These are phyloP conservation scores for Pachymerium ferrugineum DNA, from an alignment of 2,888 invertebrate species.

Conservation along the genomic window DNA sequence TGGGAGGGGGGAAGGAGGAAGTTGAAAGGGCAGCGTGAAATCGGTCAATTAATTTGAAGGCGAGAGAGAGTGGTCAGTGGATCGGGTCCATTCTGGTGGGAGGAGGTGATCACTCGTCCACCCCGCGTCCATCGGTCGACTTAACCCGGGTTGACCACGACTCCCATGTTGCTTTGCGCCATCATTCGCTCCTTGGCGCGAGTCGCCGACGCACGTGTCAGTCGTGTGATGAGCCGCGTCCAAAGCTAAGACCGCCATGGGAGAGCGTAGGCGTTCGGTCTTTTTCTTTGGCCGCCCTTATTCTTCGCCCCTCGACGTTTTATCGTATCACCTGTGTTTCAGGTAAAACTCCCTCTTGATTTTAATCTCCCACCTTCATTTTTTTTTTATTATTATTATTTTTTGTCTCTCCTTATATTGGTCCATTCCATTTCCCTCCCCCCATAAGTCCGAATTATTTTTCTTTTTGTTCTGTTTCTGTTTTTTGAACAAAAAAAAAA, in stretches of 20 bases:
- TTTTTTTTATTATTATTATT: neutral
- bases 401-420: neutral
- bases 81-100: neutral
- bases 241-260: conserved; percentile 11
- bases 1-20: conserved; percentile 8
- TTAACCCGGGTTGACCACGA: conserved; percentile 13
- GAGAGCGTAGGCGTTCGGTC: conserved; percentile 23
- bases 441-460: neutral
- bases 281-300: conserved; percentile 33
- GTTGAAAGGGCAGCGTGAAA: conserved; percentile 23
- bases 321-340: conserved; percentile 14
- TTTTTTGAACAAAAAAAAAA: no score
- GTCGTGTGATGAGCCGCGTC: conserved; percentile 20
- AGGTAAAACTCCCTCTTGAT: conserved; percentile 3
- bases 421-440: neutral
- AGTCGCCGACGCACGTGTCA: conserved; percentile 27
- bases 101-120: conserved; percentile 16
- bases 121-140: conserved; percentile 21
- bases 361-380: neutral
- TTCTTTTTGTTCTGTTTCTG: neutral
- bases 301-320: conserved; percentile 28
- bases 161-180: conserved; percentile 19
- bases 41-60: conserved; percentile 14
- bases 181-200: conserved; percentile 20
- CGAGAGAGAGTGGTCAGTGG: neutral